Base-by-base conservation (phyloP, 1,140 invertebrate genomes). In the Asbolus verrucosus region DNA sequence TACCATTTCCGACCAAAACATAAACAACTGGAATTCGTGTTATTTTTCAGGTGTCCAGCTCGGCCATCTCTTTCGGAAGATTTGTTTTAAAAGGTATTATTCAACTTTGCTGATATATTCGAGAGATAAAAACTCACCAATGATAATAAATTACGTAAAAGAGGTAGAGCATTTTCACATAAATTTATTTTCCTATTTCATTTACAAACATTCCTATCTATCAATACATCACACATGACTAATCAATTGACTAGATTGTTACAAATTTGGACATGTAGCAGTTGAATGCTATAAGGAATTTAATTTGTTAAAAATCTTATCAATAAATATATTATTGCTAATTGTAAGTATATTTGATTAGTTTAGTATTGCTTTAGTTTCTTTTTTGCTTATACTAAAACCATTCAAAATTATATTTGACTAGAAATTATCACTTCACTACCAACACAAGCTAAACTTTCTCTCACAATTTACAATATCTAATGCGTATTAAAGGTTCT, bases 211-310 rank as follows among this genome's bases (percentile, higher is more conserved):
- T 54, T 27, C 11, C 43, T 50, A 50, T 21, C 43, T 50, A 19
- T 54, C 46, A 27, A 11, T 54, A 63, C 61, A 63, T 63, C 33
- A 63, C 61, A 63, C 61, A 11, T 41, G 18, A 19, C 39, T 41
- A 63, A 63, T 41, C 46, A 63, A 63, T 63, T 63, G 61, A 63
- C 61, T 63, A 63, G 61, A 63, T 41, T 38, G 50, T 59, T 59
- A 59, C 18, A 59, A 59, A 24, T 63, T 18, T 63, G 61, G 61
- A 63, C 61, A 63, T 63, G 39, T 63, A 63, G 61, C 61, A 39
- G 31, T 30, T 62, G 16, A 36, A 36, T 62, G 46, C 43, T 19
- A 11, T 36, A 36, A 36, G 6, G 4, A 21, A 50, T 21, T 19
- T 50, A 21, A 54, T 54, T 54, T 19, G n/a, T 54, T 27, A 30